Conservation (phyloP, 1,140 invertebrate genomes). For the Drosophila mojavensis region DNA sequence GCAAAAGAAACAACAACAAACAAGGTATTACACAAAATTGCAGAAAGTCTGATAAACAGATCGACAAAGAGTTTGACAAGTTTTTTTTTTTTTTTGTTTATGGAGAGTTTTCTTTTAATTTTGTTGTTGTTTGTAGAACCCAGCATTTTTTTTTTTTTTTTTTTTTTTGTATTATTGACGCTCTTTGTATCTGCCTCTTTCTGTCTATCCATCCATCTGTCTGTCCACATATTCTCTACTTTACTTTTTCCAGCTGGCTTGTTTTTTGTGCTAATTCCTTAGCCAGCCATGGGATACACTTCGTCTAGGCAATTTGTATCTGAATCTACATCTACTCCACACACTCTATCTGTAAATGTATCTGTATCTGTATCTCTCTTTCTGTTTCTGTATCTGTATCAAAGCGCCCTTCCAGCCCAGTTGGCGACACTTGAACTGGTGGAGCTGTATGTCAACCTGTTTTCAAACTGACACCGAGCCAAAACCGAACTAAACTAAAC, state of each 20-base stretch:
- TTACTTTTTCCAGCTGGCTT: slow-evolving; percentile 5
- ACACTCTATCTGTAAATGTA: not conserved
- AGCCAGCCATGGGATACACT: slow-evolving; percentile 16
- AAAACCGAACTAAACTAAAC: slow-evolving; percentile 10
- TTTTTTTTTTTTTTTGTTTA: slow-evolving; percentile 35
- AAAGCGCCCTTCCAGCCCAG: slow-evolving; percentile 9
- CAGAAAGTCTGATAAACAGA: slow-evolving; percentile 55
- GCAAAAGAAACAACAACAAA: slow-evolving; percentile 4
- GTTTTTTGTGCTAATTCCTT: slow-evolving; percentile 25
- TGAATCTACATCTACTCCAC: slow-evolving; percentile 9
- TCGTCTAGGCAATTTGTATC: slow-evolving; percentile 29
- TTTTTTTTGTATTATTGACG: slow-evolving; percentile 46
- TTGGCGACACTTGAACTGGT: slow-evolving; percentile 61
- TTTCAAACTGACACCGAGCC: slow-evolving; percentile 59
- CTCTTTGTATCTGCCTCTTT: slow-evolving; percentile 32
- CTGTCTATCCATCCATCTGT: not conserved
- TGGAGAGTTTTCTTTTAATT: not conserved
- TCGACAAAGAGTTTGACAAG: slow-evolving; percentile 56
- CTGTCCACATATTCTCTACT: not conserved
- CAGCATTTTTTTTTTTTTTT: not conserved
- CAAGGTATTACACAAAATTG: slow-evolving; percentile 48
- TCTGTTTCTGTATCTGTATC: slow-evolving; percentile 5
- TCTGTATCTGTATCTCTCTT: not conserved
- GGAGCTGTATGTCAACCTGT: slow-evolving; percentile 73
- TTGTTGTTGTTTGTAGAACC: not conserved